Evolutionary conservation across 2,888 invertebrate species (phyloP), one percentile per base, ranked within the genome.

Genomic region (Notocelia uddmanniana): DNA sequence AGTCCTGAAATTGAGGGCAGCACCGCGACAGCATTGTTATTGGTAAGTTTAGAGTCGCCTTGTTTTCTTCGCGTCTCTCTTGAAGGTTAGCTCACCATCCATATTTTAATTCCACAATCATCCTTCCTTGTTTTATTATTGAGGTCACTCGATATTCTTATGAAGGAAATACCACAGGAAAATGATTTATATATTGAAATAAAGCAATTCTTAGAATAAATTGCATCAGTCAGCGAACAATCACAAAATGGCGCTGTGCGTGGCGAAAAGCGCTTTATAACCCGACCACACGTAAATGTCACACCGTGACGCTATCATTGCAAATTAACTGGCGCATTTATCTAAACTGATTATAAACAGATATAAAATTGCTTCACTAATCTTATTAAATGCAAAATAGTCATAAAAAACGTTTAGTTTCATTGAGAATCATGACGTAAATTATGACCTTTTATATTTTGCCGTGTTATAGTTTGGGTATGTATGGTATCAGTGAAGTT

Each of bases 211-310:
- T 79, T 78, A 73, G 69, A 48, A 75, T 76, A 76, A 80, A 86
- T 92, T 92, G 89, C 90, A 89, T 92, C 92, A 92, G 85, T 87
- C 89, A 91, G 91, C 92, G 83, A 79, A 80, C 82, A 75, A 76
- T 73, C 79, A 91, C 93, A 93, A 93, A 92, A 93, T 93, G 93
- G 93, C 93, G 93, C 89, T 92, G 87, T 82, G 80, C 76, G 74
- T 80, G 80, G 81, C 78, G 78, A 85, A 90, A 92, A 93, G 93
- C 93, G 93, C 93, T 93, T 89, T 89, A 92, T 84, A 87, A 89
- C 59, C 76, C 87, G 84, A 80, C 86, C 79, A 77, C 85, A 76
- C 83, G 66, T 58, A 79, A 74, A 77, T 72, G 50, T 69, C 6
- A 13, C 34, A 31, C 2, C 3, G 41, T 45, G 41, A n/a, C 37